A percentile compares a stretch with the other conserved stretches of the same genome.
These are phyloP conservation scores for Lasioglossum morio DNA, from an alignment of 2,888 invertebrate species.

Conservation along the genomic window DNA sequence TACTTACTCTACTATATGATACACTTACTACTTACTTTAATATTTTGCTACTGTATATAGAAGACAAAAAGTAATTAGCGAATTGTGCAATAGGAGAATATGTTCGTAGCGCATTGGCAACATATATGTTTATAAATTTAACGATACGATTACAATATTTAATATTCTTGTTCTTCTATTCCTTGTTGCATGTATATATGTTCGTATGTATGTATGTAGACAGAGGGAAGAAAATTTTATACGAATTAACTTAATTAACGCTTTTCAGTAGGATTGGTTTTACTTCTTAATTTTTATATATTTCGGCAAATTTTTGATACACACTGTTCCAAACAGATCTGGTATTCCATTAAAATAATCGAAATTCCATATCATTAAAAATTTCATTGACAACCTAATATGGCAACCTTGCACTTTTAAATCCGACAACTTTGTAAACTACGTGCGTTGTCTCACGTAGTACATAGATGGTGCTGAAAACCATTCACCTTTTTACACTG, in stretches of 20 bases:
- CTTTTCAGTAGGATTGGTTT: background rate
- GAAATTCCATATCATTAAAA: background rate
- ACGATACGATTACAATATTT: background rate
- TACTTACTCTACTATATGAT: background rate
- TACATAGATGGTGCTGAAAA: background rate
- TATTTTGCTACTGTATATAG: background rate
- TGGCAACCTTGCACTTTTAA: background rate
- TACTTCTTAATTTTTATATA: background rate
- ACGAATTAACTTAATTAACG: background rate
- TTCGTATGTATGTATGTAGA: background rate
- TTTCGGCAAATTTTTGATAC: background rate
- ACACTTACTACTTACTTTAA: background rate
- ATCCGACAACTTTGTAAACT: background rate
- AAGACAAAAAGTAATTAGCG: background rate
- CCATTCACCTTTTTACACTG: background rate
- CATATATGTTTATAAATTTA: background rate
- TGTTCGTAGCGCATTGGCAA: slow-evolving; percentile 5
- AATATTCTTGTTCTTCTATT: background rate
- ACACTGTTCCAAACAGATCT: background rate
- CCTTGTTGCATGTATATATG: background rate
- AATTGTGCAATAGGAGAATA: background rate
- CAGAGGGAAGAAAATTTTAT: background rate
- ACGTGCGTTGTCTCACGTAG: background rate
- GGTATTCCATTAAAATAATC: background rate
- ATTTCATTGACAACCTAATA: background rate